A percentile compares a stretch with the other conserved stretches of the same genome.
Conservation (phyloP, 2,797 vertebrate genomes). For the Neomorphus geoffroyi region DNA sequence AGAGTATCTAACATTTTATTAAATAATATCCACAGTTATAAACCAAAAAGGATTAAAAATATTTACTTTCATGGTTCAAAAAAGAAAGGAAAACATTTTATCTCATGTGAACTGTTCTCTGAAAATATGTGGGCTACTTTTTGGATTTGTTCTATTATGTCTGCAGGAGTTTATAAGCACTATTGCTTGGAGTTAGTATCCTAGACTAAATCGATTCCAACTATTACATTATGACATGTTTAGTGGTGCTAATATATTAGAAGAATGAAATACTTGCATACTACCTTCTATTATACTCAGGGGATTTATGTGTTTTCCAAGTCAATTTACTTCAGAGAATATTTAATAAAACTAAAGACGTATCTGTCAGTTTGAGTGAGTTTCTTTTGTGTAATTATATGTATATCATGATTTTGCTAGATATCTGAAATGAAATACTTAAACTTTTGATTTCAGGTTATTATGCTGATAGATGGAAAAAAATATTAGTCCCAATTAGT, state of each 20-base stretch:
- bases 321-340: neutral
- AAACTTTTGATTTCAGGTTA: conserved; percentile 73
- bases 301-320: neutral
- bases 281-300: neutral
- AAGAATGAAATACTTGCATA: neutral
- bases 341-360: neutral
- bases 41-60: neutral
- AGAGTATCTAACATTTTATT: neutral
- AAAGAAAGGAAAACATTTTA: neutral
- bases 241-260: neutral
- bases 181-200: neutral
- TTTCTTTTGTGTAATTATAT: neutral
- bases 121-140: neutral
- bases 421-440: conserved; percentile 18
- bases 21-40: neutral
- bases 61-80: neutral
- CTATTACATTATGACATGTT: neutral
- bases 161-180: neutral
- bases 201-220: neutral
- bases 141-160: neutral
- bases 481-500: conserved; percentile 5
- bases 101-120: neutral
- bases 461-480: conserved; percentile 74
- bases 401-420: neutral
- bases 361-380: neutral